A percentile compares a stretch with the other conserved stretches of the same genome.
phyloP scores from a whole-genome alignment of 2,113 vertebrate genomes.

The Ahaetulla prasina region DNA sequence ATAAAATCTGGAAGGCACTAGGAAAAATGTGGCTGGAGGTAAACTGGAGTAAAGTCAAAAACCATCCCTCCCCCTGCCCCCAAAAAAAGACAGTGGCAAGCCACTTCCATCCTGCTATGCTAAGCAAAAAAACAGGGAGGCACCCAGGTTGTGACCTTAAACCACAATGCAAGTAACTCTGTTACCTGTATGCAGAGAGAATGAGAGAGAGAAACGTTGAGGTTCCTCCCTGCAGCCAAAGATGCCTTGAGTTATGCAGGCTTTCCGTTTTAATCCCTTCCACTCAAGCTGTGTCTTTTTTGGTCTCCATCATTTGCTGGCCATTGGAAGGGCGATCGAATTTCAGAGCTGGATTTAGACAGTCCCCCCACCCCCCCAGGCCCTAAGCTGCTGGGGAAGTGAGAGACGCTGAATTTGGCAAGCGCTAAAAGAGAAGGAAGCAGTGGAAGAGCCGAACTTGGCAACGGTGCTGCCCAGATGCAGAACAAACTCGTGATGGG shows the following conservation, averaged over 20 bases:
- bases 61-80: too few relatives aligned
- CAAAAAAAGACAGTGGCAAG: too few relatives aligned
- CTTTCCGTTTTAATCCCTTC: background rate
- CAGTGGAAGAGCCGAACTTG: background rate
- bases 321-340: background rate
- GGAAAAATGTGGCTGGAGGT: too few relatives aligned
- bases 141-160: too few relatives aligned
- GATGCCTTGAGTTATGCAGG: background rate
- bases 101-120: too few relatives aligned
- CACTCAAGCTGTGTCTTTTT: background rate
- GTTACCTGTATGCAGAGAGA: too few relatives aligned
- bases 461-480: background rate
- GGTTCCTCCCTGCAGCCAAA: background rate
- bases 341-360: background rate
- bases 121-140: too few relatives aligned
- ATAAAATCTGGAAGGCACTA: too few relatives aligned
- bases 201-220: too few relatives aligned
- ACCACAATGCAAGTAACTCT: too few relatives aligned
- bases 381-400: background rate
- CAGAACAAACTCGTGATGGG: background rate
- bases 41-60: too few relatives aligned
- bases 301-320: background rate
- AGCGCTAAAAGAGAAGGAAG: background rate
- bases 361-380: background rate
- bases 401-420: background rate